Conservation (phyloP, 2,888 invertebrate species). For the Polyommatus iphigenia region DNA sequence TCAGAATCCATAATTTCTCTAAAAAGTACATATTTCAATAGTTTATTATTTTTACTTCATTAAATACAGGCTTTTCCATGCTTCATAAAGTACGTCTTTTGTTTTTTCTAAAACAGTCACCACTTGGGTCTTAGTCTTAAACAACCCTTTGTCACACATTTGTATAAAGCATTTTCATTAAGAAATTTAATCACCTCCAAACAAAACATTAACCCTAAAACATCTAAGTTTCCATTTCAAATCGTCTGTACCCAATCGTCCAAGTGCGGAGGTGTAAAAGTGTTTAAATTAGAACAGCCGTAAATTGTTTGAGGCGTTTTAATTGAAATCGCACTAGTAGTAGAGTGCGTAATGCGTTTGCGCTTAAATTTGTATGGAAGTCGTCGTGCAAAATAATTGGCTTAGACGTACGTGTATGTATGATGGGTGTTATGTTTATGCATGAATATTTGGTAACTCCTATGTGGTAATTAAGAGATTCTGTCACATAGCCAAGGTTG, state of each 20-base stretch:
- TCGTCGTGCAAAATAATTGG: conserved; percentile 37
- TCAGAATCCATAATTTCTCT: not conserved
- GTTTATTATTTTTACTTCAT: no score
- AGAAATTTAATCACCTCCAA: not conserved
- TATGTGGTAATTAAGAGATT: no score
- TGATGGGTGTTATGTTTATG: not conserved
- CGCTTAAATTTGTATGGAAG: conserved; percentile 48
- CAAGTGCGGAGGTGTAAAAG: conserved; percentile 53
- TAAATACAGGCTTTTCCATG: no score
- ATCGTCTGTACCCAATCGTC: conserved; percentile 44
- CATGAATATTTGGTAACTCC: no score
- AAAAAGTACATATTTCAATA: no score
- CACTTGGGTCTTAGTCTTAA: not conserved
- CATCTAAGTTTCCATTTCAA: conserved; percentile 34
- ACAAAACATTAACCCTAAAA: conserved; percentile 4
- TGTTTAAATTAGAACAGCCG: conserved; percentile 68
- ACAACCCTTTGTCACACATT: not conserved
- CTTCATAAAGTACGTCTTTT: not conserved
- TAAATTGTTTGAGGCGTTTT: conserved; percentile 72
- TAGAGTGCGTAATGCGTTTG: conserved; percentile 69
- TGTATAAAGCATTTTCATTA: not conserved
- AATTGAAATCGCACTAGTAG: conserved; percentile 76
- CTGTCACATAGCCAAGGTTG: no score
- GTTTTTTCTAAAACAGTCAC: not conserved
- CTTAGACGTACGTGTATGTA: conserved; percentile 25